phyloP scores from a whole-genome alignment of 2,113 vertebrate genomes.

The Apus apus region DNA sequence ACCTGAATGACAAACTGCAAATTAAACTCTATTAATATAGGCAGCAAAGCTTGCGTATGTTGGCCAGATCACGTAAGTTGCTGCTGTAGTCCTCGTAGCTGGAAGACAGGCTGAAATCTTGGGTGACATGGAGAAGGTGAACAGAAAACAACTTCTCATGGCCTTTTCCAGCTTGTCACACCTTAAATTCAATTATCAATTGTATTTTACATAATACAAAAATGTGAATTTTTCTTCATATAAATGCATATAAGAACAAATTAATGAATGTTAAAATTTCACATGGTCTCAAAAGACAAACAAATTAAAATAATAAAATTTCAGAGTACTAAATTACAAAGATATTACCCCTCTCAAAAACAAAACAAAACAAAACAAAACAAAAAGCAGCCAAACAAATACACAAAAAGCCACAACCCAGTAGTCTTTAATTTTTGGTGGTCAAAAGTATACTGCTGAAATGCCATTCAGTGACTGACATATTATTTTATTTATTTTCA shows the following conservation, averaged over 20 bases:
- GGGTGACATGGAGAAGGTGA: background rate
- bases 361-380: too few species aligned
- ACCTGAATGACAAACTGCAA: background rate
- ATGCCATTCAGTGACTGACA: background rate
- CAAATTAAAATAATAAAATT: background rate
- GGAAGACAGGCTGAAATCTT: background rate
- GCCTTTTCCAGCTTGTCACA: background rate
- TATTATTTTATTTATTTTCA: background rate
- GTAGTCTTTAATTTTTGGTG: background rate
- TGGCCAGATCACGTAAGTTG: background rate
- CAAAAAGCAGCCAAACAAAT: too few species aligned
- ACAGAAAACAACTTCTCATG: background rate
- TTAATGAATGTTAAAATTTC: background rate
- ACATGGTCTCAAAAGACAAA: background rate
- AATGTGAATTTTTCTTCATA: background rate
- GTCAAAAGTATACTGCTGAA: background rate
- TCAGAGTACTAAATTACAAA: background rate
- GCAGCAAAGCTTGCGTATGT: background rate
- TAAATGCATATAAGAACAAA: background rate
- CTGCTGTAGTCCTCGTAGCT: background rate
- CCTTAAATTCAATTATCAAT: background rate
- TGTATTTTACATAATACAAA: accelerated
- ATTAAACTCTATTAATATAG: background rate
- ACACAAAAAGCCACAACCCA: too few species aligned
- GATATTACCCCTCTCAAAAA: background rate